phyloP scores from a whole-genome alignment of 1,140 invertebrate species.

The Antheraea pernyi region DNA sequence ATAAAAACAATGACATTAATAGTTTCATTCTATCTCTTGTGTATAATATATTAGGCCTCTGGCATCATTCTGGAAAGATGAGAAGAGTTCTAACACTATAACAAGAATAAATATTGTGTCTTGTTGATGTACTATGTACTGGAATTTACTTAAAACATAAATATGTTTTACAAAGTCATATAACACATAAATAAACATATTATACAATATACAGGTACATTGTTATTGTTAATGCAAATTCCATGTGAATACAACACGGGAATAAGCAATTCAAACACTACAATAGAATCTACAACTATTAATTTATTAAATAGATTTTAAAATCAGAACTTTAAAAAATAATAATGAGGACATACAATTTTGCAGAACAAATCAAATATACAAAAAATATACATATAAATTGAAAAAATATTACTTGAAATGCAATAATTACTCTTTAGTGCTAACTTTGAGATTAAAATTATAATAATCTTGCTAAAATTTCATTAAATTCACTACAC shows the following conservation, averaged over 20 bases:
- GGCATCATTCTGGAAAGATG: neutral
- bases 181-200: conserved; percentile 30
- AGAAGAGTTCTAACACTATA: neutral
- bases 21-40: neutral
- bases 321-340: neutral
- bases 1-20: too few relatives aligned
- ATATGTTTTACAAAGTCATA: conserved; percentile 13
- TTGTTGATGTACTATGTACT: neutral
- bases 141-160: neutral
- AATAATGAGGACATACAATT: neutral
- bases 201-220: conserved; percentile 13
- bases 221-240: conserved; percentile 26
- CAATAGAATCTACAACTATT: conserved; percentile 16
- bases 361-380: conserved; percentile 3
- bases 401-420: neutral
- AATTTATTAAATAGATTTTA: conserved; percentile 2
- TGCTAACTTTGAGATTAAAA: neutral
- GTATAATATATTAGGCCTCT: conserved; percentile 1
- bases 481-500: neutral
- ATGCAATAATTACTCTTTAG: neutral
- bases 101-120: neutral
- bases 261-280: conserved; percentile 30
- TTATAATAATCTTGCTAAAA: neutral
- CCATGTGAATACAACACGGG: conserved; percentile 24
- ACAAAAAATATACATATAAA: neutral